phyloP scores from a whole-genome alignment of 2,113 vertebrate species.

The Atherinomorus stipes region DNA sequence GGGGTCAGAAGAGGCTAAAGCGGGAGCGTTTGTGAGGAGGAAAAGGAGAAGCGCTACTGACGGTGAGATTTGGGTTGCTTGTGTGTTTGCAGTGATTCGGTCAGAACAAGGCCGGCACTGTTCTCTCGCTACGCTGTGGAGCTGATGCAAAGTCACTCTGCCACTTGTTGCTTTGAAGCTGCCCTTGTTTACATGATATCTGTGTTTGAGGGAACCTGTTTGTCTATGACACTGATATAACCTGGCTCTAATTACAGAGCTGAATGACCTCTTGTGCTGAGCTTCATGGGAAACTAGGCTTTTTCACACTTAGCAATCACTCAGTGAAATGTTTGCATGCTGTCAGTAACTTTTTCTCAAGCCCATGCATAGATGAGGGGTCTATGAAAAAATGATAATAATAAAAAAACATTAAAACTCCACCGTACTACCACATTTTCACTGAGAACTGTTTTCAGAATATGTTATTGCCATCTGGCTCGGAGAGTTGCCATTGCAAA shows the following conservation, averaged over 20 bases:
- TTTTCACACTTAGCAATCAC: constrained; percentile 1
- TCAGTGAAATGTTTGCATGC: constrained; percentile 26
- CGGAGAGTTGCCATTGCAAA: constrained; percentile 17
- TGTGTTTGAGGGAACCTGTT: constrained; percentile 60
- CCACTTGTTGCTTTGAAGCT: constrained; percentile 62
- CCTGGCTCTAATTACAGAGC: constrained; percentile 58
- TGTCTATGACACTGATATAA: constrained; percentile 61
- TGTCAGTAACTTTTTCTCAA: constrained; percentile 8
- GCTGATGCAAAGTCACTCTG: constrained; percentile 55
- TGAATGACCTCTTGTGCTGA: constrained; percentile 26
- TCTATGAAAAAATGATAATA: not conserved
- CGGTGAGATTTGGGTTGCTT: constrained; percentile 63
- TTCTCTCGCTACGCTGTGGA: constrained; percentile 35
- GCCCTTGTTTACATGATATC: constrained; percentile 21
- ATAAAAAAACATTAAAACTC: not conserved
- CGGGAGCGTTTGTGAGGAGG: constrained; percentile 64
- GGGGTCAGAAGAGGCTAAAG: constrained; percentile 69
- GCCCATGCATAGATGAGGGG: not conserved
- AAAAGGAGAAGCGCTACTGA: constrained; percentile 79
- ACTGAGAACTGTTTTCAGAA: constrained; percentile 2
- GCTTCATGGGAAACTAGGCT: constrained; percentile 36
- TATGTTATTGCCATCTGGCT: constrained; percentile 13
- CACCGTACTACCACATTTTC: not conserved
- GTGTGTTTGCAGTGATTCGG: constrained; percentile 13
- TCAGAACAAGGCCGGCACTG: constrained; percentile 49